A percentile compares a stretch with the other conserved stretches of the same genome.
These are phyloP conservation scores for Nilaparvata lugens DNA, from an alignment of 1,140 invertebrate genomes.

Conservation along the genomic window DNA sequence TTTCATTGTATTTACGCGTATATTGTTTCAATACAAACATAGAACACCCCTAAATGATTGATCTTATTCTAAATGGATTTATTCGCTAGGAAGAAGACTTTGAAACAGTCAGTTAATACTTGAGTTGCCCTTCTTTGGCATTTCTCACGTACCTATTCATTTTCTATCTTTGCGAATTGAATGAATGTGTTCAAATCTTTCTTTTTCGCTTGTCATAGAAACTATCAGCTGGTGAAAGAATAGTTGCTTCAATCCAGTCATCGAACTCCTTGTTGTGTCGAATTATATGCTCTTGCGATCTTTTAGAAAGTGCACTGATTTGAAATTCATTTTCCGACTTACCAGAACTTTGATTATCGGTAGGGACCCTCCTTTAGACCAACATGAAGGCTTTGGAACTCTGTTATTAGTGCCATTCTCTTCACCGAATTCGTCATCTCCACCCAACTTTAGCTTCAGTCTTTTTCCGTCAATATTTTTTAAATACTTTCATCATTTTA, in stretches of 20 bases:
- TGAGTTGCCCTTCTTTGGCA: slow-evolving; percentile 26
- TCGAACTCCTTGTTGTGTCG: not conserved
- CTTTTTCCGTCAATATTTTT: slow-evolving; percentile 45
- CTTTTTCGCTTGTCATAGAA: slow-evolving; percentile 44
- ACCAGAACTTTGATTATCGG: not conserved
- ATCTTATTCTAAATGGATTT: no score
- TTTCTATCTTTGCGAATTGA: slow-evolving; percentile 58
- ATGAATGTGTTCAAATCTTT: slow-evolving; percentile 59
- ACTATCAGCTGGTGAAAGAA: no score
- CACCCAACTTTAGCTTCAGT: slow-evolving; percentile 43
- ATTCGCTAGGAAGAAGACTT: no score
- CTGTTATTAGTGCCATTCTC: slow-evolving; percentile 14
- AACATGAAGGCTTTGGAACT: slow-evolving; percentile 55
- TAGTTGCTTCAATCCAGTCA: not conserved
- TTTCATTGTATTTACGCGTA: no score
- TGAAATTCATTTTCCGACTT: not conserved
- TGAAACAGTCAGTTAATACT: no score
- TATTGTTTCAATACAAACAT: no score
- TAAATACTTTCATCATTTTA: slow-evolving; percentile 59
- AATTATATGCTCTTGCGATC: not conserved
- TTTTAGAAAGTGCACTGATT: not conserved
- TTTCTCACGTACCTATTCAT: slow-evolving; percentile 47
- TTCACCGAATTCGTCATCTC: slow-evolving; percentile 29
- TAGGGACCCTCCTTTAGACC: slow-evolving; percentile 39
- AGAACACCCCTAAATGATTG: no score